Percentiles rank a stretch among this genome's conserved stretches.
These are phyloP conservation scores for Sander vitreus DNA, from an alignment of 2,113 vertebrate species.

Conservation along the genomic window DNA sequence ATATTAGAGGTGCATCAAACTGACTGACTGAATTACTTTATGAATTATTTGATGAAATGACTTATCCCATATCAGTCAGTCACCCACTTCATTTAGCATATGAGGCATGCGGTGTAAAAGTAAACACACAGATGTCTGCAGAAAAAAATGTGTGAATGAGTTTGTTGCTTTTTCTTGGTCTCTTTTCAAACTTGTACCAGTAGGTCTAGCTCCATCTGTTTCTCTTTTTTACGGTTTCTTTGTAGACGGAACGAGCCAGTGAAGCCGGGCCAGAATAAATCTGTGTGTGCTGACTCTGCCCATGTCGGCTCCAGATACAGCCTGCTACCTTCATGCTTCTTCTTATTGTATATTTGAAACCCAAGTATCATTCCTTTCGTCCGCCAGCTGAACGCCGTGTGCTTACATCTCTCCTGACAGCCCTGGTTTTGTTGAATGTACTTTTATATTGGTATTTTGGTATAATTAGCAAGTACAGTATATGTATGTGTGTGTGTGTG, in stretches of 20 bases:
- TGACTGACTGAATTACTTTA: background rate
- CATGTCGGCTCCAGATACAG: constrained; percentile 12
- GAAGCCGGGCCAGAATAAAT: constrained; percentile 47
- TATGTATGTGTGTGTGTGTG: too few relatives aligned
- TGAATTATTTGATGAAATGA: constrained; percentile 2
- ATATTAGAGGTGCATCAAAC: background rate
- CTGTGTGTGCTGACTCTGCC: constrained; percentile 33
- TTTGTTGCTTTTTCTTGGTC: background rate
- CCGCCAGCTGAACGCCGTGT: constrained; percentile 1
- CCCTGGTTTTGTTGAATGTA: background rate
- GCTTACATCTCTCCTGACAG: constrained; percentile 27
- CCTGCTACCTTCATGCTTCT: constrained; percentile 8
- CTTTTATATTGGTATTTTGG: constrained; percentile 2
- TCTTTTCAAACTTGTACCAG: constrained; percentile 13
- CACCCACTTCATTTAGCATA: background rate
- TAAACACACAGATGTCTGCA: background rate
- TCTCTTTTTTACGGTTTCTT: constrained; percentile 40
- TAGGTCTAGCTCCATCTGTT: constrained; percentile 19
- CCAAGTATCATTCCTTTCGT: constrained; percentile 3
- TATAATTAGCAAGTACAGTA: background rate
- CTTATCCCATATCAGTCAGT: background rate
- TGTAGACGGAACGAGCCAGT: background rate
- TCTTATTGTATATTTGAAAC: constrained; percentile 37
- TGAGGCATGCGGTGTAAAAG: background rate
- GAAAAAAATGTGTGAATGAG: background rate